Evolutionary conservation across 2,113 vertebrate genomes (phyloP).

Genomic region (Callipepla californica): DNA sequence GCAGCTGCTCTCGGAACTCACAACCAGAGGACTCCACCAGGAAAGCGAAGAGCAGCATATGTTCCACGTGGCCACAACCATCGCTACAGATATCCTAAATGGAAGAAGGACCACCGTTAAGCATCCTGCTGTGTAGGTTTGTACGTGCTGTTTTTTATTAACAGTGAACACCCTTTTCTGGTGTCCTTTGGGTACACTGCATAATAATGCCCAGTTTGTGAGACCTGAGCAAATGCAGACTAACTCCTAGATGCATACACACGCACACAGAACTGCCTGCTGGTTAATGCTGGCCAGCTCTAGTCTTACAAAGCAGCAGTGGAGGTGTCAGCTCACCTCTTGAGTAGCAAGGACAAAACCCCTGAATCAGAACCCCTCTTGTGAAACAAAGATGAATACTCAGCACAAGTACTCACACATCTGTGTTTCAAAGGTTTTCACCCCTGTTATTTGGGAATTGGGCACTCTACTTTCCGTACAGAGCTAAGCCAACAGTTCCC

Average conservation of each 20-base stretch:
- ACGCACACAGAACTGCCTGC: background rate
- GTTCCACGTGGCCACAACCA: conserved; percentile 20
- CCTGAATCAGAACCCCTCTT: background rate
- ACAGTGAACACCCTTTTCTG: rapidly evolving
- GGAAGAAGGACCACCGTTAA: background rate
- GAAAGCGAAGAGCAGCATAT: conserved; percentile 67
- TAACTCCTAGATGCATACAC: background rate
- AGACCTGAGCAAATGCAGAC: background rate
- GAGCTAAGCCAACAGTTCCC: background rate
- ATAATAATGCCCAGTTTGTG: background rate
- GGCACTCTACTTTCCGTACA: background rate
- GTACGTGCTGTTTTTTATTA: rapidly evolving
- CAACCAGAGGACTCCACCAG: conserved; percentile 50
- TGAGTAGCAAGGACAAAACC: background rate
- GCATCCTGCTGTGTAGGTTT: background rate
- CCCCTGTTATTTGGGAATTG: background rate
- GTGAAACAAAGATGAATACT: background rate
- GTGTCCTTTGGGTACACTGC: background rate
- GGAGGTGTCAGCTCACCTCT: background rate
- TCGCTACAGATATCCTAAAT: background rate
- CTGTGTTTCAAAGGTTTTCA: background rate
- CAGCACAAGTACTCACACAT: background rate
- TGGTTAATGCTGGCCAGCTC: background rate
- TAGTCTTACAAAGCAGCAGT: background rate
- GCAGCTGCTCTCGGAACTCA: conserved; percentile 57